These are phyloP conservation scores for Chesias legatella DNA, from an alignment of 2,888 invertebrate species.

Conservation along the genomic window DNA sequence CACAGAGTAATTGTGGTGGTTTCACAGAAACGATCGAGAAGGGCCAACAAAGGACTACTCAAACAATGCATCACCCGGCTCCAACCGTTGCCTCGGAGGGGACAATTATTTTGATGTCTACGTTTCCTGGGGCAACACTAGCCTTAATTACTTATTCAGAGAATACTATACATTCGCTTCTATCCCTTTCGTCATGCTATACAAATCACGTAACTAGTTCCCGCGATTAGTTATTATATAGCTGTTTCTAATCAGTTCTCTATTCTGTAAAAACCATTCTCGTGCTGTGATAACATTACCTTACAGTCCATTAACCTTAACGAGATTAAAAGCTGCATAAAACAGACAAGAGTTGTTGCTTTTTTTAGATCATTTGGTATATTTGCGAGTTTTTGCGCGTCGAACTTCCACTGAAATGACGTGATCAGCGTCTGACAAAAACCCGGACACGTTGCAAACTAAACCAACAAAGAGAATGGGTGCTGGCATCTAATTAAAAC, in stretches of 20 bases:
- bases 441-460: slow-evolving; percentile 44
- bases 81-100: not conserved
- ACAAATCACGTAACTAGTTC: too few species aligned
- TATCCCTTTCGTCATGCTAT: not conserved
- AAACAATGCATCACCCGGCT: slow-evolving; percentile 11
- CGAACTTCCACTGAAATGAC: slow-evolving; percentile 40
- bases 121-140: not conserved
- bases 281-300: not conserved
- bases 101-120: slow-evolving; percentile 5
- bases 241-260: too few species aligned
- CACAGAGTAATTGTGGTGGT: slow-evolving; percentile 54
- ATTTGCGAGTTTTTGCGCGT: slow-evolving; percentile 39
- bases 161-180: too few species aligned
- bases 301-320: slow-evolving; percentile 17
- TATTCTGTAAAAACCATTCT: not conserved
- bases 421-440: slow-evolving; percentile 44
- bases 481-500: slow-evolving; percentile 25
- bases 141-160: not conserved
- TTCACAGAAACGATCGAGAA: slow-evolving; percentile 53
- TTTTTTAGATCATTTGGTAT: slow-evolving; percentile 33
- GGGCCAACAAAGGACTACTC: slow-evolving; percentile 27
- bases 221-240: too few species aligned
- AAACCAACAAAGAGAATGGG: slow-evolving; percentile 33
- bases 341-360: slow-evolving; percentile 20
- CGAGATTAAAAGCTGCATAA: slow-evolving; percentile 15